Evolutionary conservation across 2,113 vertebrate species (phyloP).

Genomic region (Brachypteracias leptosomus): DNA sequence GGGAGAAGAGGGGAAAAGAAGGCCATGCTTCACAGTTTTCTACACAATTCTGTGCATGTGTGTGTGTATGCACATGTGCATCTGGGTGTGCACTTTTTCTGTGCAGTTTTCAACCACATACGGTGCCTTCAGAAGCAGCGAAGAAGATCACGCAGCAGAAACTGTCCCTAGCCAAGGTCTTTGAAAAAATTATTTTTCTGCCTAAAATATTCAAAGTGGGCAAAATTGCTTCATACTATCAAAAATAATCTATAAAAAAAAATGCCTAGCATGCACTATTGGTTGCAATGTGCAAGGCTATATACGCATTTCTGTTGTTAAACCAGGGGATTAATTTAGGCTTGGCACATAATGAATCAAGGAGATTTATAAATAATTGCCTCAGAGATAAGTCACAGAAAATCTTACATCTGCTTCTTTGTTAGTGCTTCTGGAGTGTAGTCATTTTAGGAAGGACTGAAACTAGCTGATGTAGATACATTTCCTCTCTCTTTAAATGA

Average conservation of each 20-base stretch:
- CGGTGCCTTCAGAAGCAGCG: neutral
- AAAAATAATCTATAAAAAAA: constrained; percentile 13
- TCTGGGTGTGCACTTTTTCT: neutral
- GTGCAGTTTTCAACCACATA: neutral
- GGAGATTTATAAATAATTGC: constrained; percentile 60
- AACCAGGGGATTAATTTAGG: constrained; percentile 36
- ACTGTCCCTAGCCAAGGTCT: neutral
- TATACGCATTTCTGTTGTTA: constrained; percentile 5
- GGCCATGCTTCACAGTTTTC: neutral
- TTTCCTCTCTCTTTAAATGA: neutral
- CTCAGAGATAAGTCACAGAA: constrained; percentile 29
- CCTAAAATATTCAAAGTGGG: neutral
- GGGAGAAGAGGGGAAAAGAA: neutral
- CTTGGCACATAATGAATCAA: constrained; percentile 22
- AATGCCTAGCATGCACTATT: neutral
- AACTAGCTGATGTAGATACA: constrained; percentile 22
- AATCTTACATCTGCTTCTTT: constrained; percentile 61
- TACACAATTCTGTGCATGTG: rapidly evolving
- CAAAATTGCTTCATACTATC: neutral
- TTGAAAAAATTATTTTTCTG: neutral
- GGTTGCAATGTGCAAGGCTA: neutral
- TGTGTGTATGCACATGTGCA: rapidly evolving
- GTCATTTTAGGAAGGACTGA: constrained; percentile 46
- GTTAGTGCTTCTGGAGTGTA: constrained; percentile 42
- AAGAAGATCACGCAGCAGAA: neutral